Conservation (phyloP, 2,888 invertebrate species). For the Cephus rjabovi region DNA sequence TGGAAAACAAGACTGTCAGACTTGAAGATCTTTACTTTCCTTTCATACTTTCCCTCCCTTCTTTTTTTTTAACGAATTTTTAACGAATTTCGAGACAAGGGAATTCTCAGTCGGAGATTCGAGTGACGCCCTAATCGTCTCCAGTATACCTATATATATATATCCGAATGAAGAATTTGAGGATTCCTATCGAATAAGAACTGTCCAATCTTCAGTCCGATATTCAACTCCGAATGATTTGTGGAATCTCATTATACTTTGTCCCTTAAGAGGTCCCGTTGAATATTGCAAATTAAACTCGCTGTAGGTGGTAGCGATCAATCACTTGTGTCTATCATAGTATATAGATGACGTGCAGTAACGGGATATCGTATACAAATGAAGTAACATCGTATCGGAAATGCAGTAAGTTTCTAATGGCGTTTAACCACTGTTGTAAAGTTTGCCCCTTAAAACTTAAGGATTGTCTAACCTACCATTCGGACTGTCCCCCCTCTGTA, state of each 20-base stretch:
- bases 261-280: background rate
- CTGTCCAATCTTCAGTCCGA: background rate
- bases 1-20: background rate
- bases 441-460: constrained; percentile 36
- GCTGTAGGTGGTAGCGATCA: background rate
- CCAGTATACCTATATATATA: background rate
- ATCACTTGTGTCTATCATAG: background rate
- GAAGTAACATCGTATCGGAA: background rate
- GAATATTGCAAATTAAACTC: background rate
- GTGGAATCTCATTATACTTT: background rate
- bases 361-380: background rate
- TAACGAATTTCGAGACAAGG: background rate
- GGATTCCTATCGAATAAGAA: background rate
- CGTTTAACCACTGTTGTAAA: constrained; percentile 27
- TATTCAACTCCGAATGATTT: background rate
- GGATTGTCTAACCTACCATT: background rate
- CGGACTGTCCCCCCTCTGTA: constrained; percentile 3
- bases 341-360: background rate
- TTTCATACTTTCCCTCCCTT: background rate
- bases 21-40: background rate
- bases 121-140: background rate
- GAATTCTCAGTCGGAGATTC: background rate
- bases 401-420: constrained; percentile 26
- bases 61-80: background rate
- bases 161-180: no score